Evolutionary conservation across 2,113 vertebrate genomes (phyloP), one percentile per base, ranked within the genome.

Genomic region (Periophthalmus modestus): DNA sequence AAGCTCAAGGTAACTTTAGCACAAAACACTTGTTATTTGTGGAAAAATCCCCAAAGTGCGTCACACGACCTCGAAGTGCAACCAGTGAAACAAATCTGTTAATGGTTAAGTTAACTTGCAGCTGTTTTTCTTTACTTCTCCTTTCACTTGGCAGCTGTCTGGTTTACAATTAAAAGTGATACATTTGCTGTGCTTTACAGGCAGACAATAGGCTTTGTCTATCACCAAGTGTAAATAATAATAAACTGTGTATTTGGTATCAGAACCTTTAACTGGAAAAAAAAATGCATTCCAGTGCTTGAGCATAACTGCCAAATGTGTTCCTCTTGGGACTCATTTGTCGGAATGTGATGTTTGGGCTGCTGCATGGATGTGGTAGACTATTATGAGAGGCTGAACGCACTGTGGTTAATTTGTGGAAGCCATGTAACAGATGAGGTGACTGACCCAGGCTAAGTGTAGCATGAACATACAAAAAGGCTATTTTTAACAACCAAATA

Each of bases 371-470:
- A 77, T 36, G 69, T 57, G 57, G 65, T 74, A 62, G 58, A 33
- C 71, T 80, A 69, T 82, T 82, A 78, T 74, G 46, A 78, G 55
- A 43, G 28, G 69, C 21, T 69, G 66, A 69, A 73, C 68, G 68
- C 61, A 68, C 63, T 19, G 62, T 65, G 33, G 34, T n/a, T 65
- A 65, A 65, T 65, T 65, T 36, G 62, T 65, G 13, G 62, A 65
- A 65, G 18, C 19, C 62, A 65, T 43, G 62, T 65, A 65, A 65
- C 62, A 43, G 62, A 78, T 77, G 79, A 79, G 75, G 82, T 61
- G 70, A 77, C 71, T 80, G 84, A 87, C 82, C 86, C 77, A 74
- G 66, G 83, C 74, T 77, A 79, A 85, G 12, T 61, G 75, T 75
- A 66, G 69, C 78, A 75, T 79, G 50, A 78, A 68, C 67, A 65